Conservation (phyloP, 2,113 vertebrate genomes). For the Benitochromis conjunctus region DNA sequence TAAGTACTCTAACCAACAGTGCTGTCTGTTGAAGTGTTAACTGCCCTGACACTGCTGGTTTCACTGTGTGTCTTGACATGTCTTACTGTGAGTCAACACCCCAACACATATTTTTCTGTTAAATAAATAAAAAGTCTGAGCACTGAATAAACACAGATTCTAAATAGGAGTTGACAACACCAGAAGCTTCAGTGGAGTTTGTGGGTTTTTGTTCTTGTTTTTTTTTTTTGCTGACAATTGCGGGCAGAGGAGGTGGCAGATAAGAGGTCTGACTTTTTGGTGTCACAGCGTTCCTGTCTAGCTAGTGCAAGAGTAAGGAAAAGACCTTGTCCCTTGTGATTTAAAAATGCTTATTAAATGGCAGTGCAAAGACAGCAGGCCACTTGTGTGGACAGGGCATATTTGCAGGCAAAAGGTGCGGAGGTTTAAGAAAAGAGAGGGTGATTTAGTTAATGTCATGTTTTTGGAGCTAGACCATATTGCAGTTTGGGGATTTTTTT, state of each 20-base stretch:
- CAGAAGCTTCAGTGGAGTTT: slow-evolving; percentile 24
- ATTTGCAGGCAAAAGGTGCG: slow-evolving; percentile 43
- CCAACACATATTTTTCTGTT: slow-evolving; percentile 52
- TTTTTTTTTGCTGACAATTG: slow-evolving; percentile 59
- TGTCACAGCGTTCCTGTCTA: slow-evolving; percentile 47
- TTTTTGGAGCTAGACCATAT: slow-evolving; percentile 29
- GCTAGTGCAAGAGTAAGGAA: slow-evolving; percentile 20
- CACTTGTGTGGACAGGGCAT: slow-evolving; percentile 55
- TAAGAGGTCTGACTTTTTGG: slow-evolving; percentile 22
- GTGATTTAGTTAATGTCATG: slow-evolving; percentile 66
- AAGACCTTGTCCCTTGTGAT: slow-evolving; percentile 45
- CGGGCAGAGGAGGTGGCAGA: slow-evolving; percentile 3
- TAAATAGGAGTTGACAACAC: slow-evolving; percentile 66
- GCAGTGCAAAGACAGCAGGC: slow-evolving; percentile 58
- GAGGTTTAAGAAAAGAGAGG: slow-evolving; percentile 59
- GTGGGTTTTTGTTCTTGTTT: neutral
- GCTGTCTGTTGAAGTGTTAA: slow-evolving; percentile 62
- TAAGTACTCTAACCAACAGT: slow-evolving; percentile 14
- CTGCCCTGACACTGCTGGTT: slow-evolving; percentile 51
- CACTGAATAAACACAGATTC: slow-evolving; percentile 50
- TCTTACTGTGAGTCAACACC: slow-evolving; percentile 44
- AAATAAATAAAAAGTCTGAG: slow-evolving; percentile 68
- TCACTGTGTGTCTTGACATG: slow-evolving; percentile 41
- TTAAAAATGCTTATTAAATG: slow-evolving; percentile 60
- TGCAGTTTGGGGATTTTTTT: neutral